Percentiles rank a stretch among this genome's conserved stretches.
Conservation (phyloP, 2,888 invertebrate genomes). For the Drosophila trichaetosa region DNA sequence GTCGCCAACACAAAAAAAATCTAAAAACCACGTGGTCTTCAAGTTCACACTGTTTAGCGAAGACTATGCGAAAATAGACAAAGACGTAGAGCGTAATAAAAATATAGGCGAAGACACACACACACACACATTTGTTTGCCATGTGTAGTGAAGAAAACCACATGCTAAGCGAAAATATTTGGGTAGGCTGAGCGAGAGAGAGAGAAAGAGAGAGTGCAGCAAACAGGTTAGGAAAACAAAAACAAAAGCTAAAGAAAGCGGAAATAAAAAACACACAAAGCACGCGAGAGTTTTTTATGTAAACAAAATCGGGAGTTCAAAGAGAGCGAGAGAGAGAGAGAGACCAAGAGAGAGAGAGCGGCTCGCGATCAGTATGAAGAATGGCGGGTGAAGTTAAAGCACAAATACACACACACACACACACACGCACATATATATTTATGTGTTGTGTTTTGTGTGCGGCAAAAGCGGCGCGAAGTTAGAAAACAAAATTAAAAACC, state of each 20-base stretch:
- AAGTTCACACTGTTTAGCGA: conserved; percentile 60
- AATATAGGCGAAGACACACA: conserved; percentile 50
- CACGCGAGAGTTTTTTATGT: conserved; percentile 61
- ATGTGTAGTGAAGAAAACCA: conserved; percentile 73
- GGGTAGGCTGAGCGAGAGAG: neutral
- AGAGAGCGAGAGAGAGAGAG: neutral
- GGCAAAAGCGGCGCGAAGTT: conserved; percentile 49
- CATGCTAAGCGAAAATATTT: conserved; percentile 72
- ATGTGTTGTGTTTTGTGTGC: conserved; percentile 5
- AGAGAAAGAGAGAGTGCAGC: conserved; percentile 19
- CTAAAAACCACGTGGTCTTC: conserved; percentile 79
- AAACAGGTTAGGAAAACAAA: conserved; percentile 65
- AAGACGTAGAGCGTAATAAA: conserved; percentile 65
- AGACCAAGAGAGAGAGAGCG: neutral
- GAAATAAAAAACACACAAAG: conserved; percentile 63
- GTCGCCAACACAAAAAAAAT: conserved; percentile 48
- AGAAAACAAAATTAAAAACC: conserved; percentile 76
- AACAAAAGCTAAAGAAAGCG: conserved; percentile 54
- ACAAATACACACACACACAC: conserved; percentile 8
- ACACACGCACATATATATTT: neutral
- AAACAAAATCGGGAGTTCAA: conserved; percentile 62
- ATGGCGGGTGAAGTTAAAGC: conserved; percentile 42
- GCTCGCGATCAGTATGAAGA: conserved; percentile 31
- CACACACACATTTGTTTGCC: conserved; percentile 34
- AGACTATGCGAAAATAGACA: conserved; percentile 65